Conservation (phyloP, 2,797 vertebrate species). For the Coracias cyanogaster region DNA sequence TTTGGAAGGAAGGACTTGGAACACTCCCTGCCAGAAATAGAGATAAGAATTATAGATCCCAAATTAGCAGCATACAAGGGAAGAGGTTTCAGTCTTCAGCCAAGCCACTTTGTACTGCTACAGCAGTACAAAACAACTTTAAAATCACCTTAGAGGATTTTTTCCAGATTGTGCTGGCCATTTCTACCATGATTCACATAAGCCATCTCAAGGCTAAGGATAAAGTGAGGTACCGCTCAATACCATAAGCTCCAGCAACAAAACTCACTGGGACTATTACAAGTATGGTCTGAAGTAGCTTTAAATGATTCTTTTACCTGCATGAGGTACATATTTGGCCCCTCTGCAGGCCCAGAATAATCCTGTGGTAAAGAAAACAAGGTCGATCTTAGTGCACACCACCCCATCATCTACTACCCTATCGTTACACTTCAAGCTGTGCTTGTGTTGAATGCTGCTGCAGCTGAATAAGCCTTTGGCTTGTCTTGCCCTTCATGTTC, state of each 20-base stretch:
- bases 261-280: neutral
- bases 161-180: neutral
- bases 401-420: neutral
- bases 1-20: neutral
- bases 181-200: neutral
- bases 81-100: neutral
- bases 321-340: fast-evolving
- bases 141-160: neutral
- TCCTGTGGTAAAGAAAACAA: neutral
- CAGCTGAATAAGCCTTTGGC: neutral
- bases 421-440: neutral
- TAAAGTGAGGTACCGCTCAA: neutral
- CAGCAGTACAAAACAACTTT: neutral
- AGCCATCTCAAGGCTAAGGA: neutral
- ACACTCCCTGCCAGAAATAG: neutral
- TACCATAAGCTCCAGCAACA: neutral
- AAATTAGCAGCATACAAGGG: neutral
- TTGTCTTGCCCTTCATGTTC: neutral
- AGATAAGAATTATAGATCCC: neutral
- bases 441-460: neutral
- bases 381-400: neutral
- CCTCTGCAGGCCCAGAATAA: neutral
- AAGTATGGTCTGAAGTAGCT: neutral
- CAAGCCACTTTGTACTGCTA: neutral
- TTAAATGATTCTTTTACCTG: neutral